Evolutionary conservation across 2,888 invertebrate genomes (phyloP).

Genomic region (Nowickia ferox): DNA sequence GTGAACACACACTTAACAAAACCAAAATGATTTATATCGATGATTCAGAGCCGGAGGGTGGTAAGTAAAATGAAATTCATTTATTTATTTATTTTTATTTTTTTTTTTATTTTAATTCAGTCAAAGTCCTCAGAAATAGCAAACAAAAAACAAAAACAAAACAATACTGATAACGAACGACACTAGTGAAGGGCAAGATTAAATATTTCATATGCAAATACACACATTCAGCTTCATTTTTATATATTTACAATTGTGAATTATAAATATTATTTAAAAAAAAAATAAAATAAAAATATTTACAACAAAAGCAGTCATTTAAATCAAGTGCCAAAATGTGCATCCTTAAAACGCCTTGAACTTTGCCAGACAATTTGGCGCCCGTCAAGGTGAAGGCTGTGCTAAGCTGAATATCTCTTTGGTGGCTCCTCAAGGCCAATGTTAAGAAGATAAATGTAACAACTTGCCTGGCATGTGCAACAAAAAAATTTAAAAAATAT

Average conservation of each 20-base stretch:
- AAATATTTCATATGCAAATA: background rate
- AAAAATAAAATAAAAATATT: background rate
- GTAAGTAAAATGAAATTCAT: slow-evolving; percentile 84
- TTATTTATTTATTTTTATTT: background rate
- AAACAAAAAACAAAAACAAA: background rate
- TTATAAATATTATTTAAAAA: background rate
- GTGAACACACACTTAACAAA: slow-evolving; percentile 74
- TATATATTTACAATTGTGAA: no score
- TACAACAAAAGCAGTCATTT: background rate
- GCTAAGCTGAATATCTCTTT: background rate
- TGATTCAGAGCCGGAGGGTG: slow-evolving; percentile 94
- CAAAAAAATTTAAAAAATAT: background rate
- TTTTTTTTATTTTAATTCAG: background rate
- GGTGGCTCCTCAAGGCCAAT: background rate
- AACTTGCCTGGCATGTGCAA: background rate
- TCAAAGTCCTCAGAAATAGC: background rate
- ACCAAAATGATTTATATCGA: slow-evolving; percentile 86
- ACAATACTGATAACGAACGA: slow-evolving; percentile 3
- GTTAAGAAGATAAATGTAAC: background rate
- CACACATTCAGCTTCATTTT: no score
- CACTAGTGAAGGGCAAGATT: background rate
- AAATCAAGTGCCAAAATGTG: slow-evolving; percentile 25
- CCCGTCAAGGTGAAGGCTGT: slow-evolving; percentile 34
- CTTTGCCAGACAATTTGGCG: slow-evolving; percentile 42
- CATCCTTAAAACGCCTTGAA: slow-evolving; percentile 43